Conservation (phyloP, 1,140 invertebrate species). For the Drosophila dunni region DNA sequence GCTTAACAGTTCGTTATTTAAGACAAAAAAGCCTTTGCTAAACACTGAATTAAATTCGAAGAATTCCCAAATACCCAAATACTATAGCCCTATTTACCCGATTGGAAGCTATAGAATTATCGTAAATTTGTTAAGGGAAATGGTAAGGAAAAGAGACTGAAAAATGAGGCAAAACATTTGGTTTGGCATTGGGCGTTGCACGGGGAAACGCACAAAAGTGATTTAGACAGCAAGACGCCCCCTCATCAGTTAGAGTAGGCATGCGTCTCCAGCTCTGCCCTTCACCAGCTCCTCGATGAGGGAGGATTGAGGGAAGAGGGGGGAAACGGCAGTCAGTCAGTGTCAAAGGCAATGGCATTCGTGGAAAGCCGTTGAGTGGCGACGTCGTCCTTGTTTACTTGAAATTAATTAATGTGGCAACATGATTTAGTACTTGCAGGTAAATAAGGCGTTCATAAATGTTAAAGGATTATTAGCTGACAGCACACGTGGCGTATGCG, state of each 20-base stretch:
- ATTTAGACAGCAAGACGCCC: slow-evolving; percentile 73
- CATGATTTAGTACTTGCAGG: slow-evolving; percentile 83
- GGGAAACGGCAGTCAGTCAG: slow-evolving; percentile 48
- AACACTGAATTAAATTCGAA: too few relatives aligned
- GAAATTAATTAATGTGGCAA: slow-evolving; percentile 81
- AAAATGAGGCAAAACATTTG: slow-evolving; percentile 60
- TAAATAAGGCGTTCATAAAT: slow-evolving; percentile 82
- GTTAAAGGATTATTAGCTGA: slow-evolving; percentile 83
- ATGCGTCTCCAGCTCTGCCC: background rate
- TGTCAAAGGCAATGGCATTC: slow-evolving; percentile 39
- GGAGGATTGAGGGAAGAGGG: background rate
- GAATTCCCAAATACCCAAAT: too few relatives aligned
- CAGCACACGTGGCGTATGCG: slow-evolving; percentile 78
- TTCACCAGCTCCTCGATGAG: background rate
- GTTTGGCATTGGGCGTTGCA: slow-evolving; percentile 27
- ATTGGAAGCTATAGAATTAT: slow-evolving; percentile 1
- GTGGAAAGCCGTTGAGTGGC: slow-evolving; percentile 39
- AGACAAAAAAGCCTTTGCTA: too few relatives aligned
- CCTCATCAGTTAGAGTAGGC: slow-evolving; percentile 57
- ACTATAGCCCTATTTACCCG: background rate
- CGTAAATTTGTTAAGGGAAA: slow-evolving; percentile 35
- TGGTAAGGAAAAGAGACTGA: slow-evolving; percentile 30
- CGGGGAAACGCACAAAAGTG: slow-evolving; percentile 78
- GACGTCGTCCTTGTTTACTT: slow-evolving; percentile 65
- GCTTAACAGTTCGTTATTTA: too few relatives aligned